Base-by-base conservation (phyloP, 2,113 vertebrate genomes). In the Anguilla japonica region DNA sequence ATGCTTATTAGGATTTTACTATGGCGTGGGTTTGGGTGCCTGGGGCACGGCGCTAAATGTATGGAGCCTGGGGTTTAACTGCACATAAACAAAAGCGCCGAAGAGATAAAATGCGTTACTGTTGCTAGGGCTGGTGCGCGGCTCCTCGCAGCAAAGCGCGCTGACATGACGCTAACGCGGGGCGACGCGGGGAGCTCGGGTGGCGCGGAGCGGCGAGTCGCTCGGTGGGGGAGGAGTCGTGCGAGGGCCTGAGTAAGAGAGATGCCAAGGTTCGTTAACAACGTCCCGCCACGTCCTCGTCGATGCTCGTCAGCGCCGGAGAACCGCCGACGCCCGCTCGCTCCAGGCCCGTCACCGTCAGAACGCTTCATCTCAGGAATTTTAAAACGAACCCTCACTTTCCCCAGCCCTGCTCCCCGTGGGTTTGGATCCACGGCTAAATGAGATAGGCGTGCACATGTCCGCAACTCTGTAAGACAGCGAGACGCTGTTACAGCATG, bases 101-200 rank as follows among this genome's bases (percentile, higher is more conserved):
- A 11, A n/a, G 80, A 4, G 41, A 86, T 82, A 71, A 41, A 84
- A 41, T 80, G 60, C 20, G 56, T 56, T 43, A 87, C 80, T 90
- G 90, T 88, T 93, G 92, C 93, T 86, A 93, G 92, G 93, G 91
- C 90, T 57, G 57, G 91, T 88, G 90, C 87, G 88, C 89, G 91
- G 46, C 89, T 87, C 89, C 90, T 92, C 91, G 91, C 93, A 93
- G 89, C 89, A 91, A 93, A 67, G 91, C 92, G 92, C 90, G 92
- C 93, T 93, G 93, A 94, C 91, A 87, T 92, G 94, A 94, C 87
- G 90, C 87, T 94, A 93, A 93, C 91, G 56, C 88, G 92, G 91
- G 90, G 89, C 87, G 92, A 92, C 85, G 26, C 89, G 89, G 91
- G 91, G 92, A 89, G 92, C 93, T 93, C 88, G 87, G 88, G 88